A percentile compares a stretch with the other conserved stretches of the same genome.
These are phyloP conservation scores for Hybos culiciformis DNA, from an alignment of 2,888 invertebrate species.

Conservation along the genomic window DNA sequence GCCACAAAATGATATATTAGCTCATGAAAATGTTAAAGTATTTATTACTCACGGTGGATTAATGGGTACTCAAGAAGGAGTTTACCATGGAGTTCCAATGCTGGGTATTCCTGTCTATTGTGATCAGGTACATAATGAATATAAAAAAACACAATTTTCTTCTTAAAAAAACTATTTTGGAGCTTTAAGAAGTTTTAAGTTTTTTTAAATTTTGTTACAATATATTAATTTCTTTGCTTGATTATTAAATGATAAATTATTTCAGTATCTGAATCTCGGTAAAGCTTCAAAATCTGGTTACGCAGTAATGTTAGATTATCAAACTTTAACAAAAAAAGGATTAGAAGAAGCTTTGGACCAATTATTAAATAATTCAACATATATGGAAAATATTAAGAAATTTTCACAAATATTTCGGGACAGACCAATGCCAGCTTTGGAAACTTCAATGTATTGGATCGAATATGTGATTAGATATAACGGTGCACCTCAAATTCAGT, in stretches of 20 bases:
- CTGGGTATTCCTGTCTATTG: constrained; percentile 36
- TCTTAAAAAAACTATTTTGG: background rate
- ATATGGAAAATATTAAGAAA: constrained; percentile 25
- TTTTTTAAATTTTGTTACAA: background rate
- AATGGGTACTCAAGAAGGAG: constrained; percentile 35
- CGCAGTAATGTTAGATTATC: constrained; percentile 29
- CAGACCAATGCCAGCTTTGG: constrained; percentile 27
- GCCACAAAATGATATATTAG: constrained; percentile 39
- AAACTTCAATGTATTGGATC: constrained; percentile 36
- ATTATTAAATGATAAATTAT: constrained; percentile 2
- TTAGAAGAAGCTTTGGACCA: constrained; percentile 26
- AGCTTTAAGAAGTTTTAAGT: background rate
- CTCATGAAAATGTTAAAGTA: constrained; percentile 34
- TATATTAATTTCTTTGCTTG: background rate
- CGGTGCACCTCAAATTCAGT: constrained; percentile 32
- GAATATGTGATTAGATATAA: constrained; percentile 35
- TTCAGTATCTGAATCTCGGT: constrained; percentile 30
- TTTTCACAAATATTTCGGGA: constrained; percentile 32
- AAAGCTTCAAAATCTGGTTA: constrained; percentile 29
- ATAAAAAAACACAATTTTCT: constrained; percentile 5
- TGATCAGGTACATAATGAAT: constrained; percentile 36
- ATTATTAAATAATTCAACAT: constrained; percentile 31
- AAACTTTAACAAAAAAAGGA: constrained; percentile 24
- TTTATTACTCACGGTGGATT: constrained; percentile 38
- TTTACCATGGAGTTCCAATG: constrained; percentile 35